Base-by-base conservation (phyloP, 2,888 invertebrate genomes). In the Carcina quercana region DNA sequence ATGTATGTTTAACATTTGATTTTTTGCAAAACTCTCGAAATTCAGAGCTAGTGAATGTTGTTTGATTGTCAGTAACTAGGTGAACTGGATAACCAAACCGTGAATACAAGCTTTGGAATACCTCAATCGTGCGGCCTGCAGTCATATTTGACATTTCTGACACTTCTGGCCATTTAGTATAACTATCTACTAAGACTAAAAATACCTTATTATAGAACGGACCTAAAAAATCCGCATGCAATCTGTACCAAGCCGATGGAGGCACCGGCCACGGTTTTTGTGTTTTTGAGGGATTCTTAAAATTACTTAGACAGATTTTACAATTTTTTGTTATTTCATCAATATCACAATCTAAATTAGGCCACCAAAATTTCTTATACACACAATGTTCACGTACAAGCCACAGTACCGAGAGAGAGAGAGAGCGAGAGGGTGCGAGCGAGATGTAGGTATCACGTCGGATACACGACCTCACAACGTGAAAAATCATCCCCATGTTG, bases 31-130 rank as follows among this genome's bases (percentile, higher is more conserved):
- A 40, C 14, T 28, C 25, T 29, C 34, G 7, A 32, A 42, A 42
- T 15, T 37, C 35, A 10, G 3, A 1, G 15, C 37, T 34, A n/a
- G 37, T 40, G n/a, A 31, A 40, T 12, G 37, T 19, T 2, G 26
- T n/a, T 12, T 34, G 32, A 31, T 40, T 40, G 19, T 39, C 31
- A 26, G 39, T 39, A 7, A 38, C 39, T 26, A 39, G 30, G 28
- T 38, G 37, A 3, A 26, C 10, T 1, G 40, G 37, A 26, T 21
- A 41, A 14, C 38, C 35, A 32, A 12, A 38, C 4, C 35, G 10
- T 8, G 13, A 3, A 36, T 32, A 37, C 6, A 40, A 3, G 5
- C 15, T 8, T 31, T 40, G 35, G 21, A 40, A 38, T 25, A 6
- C 12, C 15, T 33, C 24, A 20, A 38, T 38, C 19, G 37, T 37